A percentile compares a stretch with the other conserved stretches of the same genome.
Evolutionary conservation across 2,113 vertebrate species (phyloP).

Genomic region (Neotragus pygmaeus): DNA sequence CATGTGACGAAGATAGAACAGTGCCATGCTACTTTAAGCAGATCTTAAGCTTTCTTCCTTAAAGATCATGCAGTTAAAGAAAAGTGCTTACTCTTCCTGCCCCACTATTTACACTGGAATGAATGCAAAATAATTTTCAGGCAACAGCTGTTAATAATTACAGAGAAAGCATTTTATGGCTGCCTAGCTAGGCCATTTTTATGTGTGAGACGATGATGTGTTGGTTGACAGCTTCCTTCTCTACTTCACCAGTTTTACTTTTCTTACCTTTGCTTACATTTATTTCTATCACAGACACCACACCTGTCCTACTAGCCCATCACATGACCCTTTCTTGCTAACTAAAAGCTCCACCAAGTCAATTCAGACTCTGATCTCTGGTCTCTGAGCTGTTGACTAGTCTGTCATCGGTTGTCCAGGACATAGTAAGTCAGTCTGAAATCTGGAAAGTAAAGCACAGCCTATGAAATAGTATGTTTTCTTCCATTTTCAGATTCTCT

Average conservation of each 20-base stretch:
- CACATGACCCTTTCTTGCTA: background rate
- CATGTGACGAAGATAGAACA: background rate
- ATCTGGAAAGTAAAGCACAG: background rate
- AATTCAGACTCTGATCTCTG: conserved; percentile 45
- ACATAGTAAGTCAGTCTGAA: background rate
- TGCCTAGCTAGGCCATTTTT: conserved; percentile 32
- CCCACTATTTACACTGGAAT: conserved; percentile 23
- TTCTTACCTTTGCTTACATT: background rate
- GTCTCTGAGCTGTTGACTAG: background rate
- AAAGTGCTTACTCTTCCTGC: conserved; percentile 18
- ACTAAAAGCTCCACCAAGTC: background rate
- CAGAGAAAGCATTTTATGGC: background rate
- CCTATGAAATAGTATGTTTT: background rate
- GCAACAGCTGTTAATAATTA: conserved; percentile 56
- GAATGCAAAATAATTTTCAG: conserved; percentile 28
- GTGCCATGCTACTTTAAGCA: background rate
- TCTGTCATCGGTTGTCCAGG: background rate
- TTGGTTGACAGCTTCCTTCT: conserved; percentile 23
- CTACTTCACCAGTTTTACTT: background rate
- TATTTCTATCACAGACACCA: background rate
- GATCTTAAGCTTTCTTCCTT: conserved; percentile 17
- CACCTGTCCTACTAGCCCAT: background rate
- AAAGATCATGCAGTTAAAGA: background rate
- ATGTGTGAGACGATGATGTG: conserved; percentile 47
- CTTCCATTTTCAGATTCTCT: background rate